A percentile compares a stretch with the other conserved stretches of the same genome.
Evolutionary conservation across 2,113 vertebrate genomes (phyloP).

Genomic region (Apaloderma vittatum): DNA sequence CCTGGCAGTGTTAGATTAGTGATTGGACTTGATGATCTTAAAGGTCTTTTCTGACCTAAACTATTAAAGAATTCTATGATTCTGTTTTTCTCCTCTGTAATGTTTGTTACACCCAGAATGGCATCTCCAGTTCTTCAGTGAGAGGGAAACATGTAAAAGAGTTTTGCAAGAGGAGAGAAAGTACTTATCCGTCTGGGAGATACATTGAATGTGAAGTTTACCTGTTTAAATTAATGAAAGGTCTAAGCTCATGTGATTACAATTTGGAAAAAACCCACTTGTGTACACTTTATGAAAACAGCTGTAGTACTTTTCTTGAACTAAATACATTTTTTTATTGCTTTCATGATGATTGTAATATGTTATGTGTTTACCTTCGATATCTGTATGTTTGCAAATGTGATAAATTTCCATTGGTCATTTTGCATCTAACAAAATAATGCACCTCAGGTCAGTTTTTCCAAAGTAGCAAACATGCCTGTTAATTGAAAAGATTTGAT

Average conservation of each 20-base stretch:
- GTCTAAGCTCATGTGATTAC: background rate
- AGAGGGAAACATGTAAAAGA: background rate
- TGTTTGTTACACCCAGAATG: background rate
- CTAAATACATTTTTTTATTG: fast-evolving
- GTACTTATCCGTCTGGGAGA: background rate
- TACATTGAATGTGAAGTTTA: background rate
- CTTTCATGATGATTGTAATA: background rate
- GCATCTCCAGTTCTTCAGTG: background rate
- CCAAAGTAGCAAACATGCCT: background rate
- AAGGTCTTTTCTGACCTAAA: too few relatives aligned
- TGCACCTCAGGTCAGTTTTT: background rate
- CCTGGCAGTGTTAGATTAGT: too few relatives aligned
- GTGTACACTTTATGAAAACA: background rate
- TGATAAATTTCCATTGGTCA: background rate
- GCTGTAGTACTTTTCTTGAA: background rate
- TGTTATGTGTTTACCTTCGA: background rate
- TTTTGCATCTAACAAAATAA: background rate
- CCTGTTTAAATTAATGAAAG: background rate
- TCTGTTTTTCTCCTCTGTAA: background rate
- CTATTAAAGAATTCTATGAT: too few relatives aligned
- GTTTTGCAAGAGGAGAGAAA: background rate
- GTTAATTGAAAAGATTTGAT: background rate
- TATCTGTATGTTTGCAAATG: background rate
- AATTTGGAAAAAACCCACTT: background rate
- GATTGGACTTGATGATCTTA: too few relatives aligned